phyloP scores from a whole-genome alignment of 2,888 invertebrate genomes.

The Gordius sp. region DNA sequence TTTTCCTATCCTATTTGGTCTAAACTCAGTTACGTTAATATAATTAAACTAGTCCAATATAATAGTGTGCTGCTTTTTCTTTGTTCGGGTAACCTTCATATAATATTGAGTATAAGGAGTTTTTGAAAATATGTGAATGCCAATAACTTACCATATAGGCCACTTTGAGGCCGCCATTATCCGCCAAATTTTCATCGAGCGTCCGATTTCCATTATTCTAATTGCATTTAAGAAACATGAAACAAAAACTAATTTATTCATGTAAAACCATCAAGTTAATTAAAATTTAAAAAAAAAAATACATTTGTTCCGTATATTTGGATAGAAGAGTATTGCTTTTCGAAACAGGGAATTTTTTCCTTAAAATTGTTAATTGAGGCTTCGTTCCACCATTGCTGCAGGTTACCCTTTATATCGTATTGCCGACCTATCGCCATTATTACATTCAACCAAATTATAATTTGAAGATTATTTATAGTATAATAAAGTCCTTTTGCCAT shows the following conservation, averaged over 20 bases:
- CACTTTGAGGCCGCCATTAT: conserved; percentile 2
- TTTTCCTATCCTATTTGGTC: too few relatives aligned
- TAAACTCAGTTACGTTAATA: too few relatives aligned
- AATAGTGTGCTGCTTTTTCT: too few relatives aligned
- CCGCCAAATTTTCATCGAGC: conserved; percentile 10
- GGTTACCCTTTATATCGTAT: background rate
- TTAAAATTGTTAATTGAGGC: conserved; percentile 6
- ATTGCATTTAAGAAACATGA: too few relatives aligned
- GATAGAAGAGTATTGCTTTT: background rate
- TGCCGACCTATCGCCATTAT: too few relatives aligned
- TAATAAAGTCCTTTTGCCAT: too few relatives aligned
- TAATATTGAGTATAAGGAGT: too few relatives aligned
- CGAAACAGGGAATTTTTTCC: conserved; percentile 11
- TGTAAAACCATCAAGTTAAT: background rate
- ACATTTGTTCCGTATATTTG: background rate
- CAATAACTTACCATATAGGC: conserved; percentile 2
- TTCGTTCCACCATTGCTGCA: background rate
- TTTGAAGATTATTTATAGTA: too few relatives aligned
- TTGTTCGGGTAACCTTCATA: too few relatives aligned
- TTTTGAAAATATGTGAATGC: too few relatives aligned
- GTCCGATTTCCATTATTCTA: conserved; percentile 7
- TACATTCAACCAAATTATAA: too few relatives aligned
- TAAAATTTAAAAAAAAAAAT: background rate
- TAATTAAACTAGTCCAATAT: too few relatives aligned
- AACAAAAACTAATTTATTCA: background rate